Conservation (phyloP, 2,797 vertebrate species). For the Ataeniobius toweri region DNA sequence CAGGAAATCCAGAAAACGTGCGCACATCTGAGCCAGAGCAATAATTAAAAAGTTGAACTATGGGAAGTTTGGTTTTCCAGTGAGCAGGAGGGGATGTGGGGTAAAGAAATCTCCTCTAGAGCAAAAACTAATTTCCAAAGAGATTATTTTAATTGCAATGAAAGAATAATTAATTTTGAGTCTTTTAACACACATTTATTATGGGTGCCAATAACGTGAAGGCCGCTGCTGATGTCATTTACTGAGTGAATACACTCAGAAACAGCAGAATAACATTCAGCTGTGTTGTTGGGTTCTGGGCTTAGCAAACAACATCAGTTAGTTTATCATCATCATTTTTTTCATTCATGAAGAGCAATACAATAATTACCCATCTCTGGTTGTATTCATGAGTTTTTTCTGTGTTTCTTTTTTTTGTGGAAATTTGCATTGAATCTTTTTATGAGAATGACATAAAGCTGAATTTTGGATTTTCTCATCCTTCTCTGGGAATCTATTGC, state of each 20-base stretch:
- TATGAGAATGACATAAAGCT: slow-evolving; percentile 53
- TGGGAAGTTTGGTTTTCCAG: too few relatives aligned
- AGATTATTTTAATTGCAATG: too few relatives aligned
- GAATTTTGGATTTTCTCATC: slow-evolving; percentile 57
- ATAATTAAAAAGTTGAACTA: too few relatives aligned
- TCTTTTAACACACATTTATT: background rate
- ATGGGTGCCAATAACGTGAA: slow-evolving; percentile 25
- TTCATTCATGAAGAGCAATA: background rate
- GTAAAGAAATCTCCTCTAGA: too few relatives aligned
- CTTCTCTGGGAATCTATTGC: slow-evolving; percentile 51
- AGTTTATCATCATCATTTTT: background rate
- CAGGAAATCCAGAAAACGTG: background rate
- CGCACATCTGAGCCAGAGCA: too few relatives aligned
- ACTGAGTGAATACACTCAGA: slow-evolving; percentile 46
- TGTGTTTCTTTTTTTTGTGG: slow-evolving; percentile 20
- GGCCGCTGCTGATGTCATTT: background rate
- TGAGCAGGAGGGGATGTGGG: too few relatives aligned
- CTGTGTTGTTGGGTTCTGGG: too few relatives aligned
- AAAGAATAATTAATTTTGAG: background rate
- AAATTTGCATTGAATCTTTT: slow-evolving; percentile 51
- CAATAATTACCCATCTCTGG: background rate
- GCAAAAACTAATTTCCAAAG: too few relatives aligned
- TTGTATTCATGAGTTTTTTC: background rate
- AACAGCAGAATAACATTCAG: too few relatives aligned
- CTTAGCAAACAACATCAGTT: background rate